A percentile compares a stretch with the other conserved stretches of the same genome.
phyloP scores from a whole-genome alignment of 2,113 vertebrate species.

The Pachyramphus minor region DNA sequence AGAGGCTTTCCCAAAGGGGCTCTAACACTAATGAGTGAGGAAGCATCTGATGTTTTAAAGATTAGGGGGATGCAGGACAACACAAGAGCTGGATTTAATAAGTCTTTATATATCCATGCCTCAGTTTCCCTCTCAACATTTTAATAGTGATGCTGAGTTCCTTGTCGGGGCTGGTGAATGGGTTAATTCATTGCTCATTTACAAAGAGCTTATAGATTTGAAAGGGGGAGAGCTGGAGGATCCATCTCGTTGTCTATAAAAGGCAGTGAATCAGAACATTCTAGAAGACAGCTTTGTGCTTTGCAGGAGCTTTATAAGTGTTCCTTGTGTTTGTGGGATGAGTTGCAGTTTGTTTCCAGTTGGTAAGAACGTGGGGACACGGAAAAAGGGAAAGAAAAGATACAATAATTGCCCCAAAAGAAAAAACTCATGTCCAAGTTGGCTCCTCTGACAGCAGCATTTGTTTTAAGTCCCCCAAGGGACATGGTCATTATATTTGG shows the following conservation, averaged over 20 bases:
- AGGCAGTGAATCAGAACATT: not conserved
- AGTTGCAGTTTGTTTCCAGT: not conserved
- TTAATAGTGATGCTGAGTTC: not conserved
- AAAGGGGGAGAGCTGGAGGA: conserved; percentile 7
- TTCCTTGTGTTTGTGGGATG: not conserved
- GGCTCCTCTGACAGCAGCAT: conserved; percentile 14
- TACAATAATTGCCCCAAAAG: not conserved
- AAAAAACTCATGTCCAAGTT: not conserved
- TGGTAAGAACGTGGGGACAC: not conserved
- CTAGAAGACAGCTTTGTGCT: conserved; percentile 36
- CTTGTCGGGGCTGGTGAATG: not conserved
- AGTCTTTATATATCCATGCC: not conserved
- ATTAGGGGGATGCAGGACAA: not conserved
- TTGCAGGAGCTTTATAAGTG: not conserved
- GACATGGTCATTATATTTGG: not conserved
- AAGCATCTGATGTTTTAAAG: conserved; percentile 49
- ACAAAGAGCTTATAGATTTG: conserved; percentile 41
- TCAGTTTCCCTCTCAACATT: conserved; percentile 40
- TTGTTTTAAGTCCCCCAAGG: conserved; percentile 3
- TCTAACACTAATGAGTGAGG: not conserved
- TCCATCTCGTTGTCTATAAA: not conserved
- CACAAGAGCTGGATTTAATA: not conserved
- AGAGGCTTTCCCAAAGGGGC: not conserved
- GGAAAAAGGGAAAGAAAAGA: conserved; percentile 11
- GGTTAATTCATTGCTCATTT: conserved; percentile 44